A percentile compares a stretch with the other conserved stretches of the same genome.
phyloP scores from a whole-genome alignment of 2,797 vertebrate genomes.

The Psittacula echo region DNA sequence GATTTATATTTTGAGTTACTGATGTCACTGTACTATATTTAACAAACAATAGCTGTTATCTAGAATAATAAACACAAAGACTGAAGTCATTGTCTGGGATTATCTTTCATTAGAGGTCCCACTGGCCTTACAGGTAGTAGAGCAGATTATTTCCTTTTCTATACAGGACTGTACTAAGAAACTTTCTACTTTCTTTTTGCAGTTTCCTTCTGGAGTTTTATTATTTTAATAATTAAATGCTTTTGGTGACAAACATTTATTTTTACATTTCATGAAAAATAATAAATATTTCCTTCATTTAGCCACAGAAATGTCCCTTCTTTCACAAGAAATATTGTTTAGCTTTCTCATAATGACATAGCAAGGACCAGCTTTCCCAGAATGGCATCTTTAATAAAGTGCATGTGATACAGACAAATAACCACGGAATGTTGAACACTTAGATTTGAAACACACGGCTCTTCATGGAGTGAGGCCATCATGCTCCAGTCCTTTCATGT shows the following conservation, averaged over 20 bases:
- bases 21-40: not conserved
- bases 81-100: not conserved
- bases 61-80: not conserved
- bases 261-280: slow-evolving; percentile 35
- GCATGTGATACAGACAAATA: slow-evolving; percentile 57
- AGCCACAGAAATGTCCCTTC: slow-evolving; percentile 50
- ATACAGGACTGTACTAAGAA: not conserved
- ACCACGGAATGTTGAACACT: slow-evolving; percentile 53
- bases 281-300: slow-evolving; percentile 63
- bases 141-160: not conserved
- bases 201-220: slow-evolving; percentile 1
- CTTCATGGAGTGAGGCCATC: slow-evolving; percentile 57
- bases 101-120: not conserved
- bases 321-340: slow-evolving; percentile 71
- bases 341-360: slow-evolving; percentile 62
- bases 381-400: slow-evolving; percentile 68
- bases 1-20: not conserved
- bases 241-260: slow-evolving; percentile 31
- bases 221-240: slow-evolving; percentile 44
- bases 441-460: slow-evolving; percentile 51
- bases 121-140: not conserved
- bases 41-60: not conserved
- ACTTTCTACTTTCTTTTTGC: not conserved
- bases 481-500: slow-evolving; percentile 55
- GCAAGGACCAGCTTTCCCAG: slow-evolving; percentile 38